A percentile compares a stretch with the other conserved stretches of the same genome.
phyloP scores from a whole-genome alignment of 2,797 vertebrate genomes.

The Schizothorax lantsangensis region DNA sequence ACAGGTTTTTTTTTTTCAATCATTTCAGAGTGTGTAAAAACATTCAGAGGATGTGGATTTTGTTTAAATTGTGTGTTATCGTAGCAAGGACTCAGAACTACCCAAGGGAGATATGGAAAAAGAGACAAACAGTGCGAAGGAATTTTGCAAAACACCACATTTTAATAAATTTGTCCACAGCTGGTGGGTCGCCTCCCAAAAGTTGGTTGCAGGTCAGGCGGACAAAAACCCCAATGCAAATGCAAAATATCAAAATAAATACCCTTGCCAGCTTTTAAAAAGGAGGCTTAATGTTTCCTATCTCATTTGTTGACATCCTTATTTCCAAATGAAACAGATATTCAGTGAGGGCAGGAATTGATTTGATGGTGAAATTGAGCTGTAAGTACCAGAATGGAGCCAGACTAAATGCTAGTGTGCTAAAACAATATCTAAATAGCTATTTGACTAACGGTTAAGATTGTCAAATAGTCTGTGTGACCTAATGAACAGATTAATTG shows the following conservation, averaged over 20 bases:
- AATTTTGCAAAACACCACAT: conserved; percentile 44
- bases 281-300: background rate
- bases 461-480: background rate
- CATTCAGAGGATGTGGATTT: conserved; percentile 33
- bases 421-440: conserved; percentile 6
- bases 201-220: background rate
- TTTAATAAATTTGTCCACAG: conserved; percentile 10
- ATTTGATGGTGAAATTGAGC: background rate
- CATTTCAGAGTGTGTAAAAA: conserved; percentile 57
- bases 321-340: background rate
- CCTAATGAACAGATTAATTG: background rate
- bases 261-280: background rate
- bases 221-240: background rate
- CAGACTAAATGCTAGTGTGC: background rate
- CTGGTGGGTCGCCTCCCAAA: background rate
- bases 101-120: conserved; percentile 42
- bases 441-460: background rate
- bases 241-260: background rate
- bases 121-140: conserved; percentile 23
- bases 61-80: conserved; percentile 39
- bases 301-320: background rate
- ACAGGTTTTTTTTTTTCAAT: conserved; percentile 56
- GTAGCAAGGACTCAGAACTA: conserved; percentile 17
- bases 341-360: background rate
- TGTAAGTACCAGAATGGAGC: conserved; percentile 1